Conservation (phyloP, 2,113 vertebrate species). For the Entomyzon cyanotis region DNA sequence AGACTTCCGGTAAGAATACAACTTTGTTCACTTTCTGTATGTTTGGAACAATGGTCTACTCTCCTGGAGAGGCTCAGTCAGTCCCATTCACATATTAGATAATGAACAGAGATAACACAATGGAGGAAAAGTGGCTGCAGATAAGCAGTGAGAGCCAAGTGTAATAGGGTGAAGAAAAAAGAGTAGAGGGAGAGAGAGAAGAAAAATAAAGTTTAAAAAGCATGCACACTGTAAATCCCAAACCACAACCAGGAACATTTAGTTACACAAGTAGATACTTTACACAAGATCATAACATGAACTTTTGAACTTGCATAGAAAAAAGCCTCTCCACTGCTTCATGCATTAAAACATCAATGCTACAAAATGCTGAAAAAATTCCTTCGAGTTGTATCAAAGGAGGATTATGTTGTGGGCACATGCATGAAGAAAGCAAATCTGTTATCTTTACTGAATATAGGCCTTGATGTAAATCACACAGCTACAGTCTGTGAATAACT, state of each 20-base stretch:
- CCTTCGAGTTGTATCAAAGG: slow-evolving; percentile 15
- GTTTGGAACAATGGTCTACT: background rate
- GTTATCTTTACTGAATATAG: slow-evolving; percentile 53
- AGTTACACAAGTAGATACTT: background rate
- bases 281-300: background rate
- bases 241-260: background rate
- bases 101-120: background rate
- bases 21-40: background rate
- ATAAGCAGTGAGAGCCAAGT: background rate
- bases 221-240: background rate
- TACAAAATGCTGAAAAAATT: background rate
- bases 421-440: slow-evolving; percentile 29
- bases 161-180: background rate
- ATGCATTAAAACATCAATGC: background rate
- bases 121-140: background rate
- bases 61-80: background rate
- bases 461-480: slow-evolving; percentile 45
- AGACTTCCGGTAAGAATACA: background rate
- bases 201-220: background rate
- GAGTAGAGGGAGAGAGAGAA: background rate
- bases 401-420: background rate
- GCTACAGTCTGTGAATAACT: slow-evolving; percentile 36
- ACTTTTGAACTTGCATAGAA: background rate
- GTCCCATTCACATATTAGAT: background rate
- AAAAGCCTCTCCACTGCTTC: background rate